These are phyloP conservation scores for Rhinoderma darwinii DNA, from an alignment of 2,113 vertebrate species.

Conservation along the genomic window DNA sequence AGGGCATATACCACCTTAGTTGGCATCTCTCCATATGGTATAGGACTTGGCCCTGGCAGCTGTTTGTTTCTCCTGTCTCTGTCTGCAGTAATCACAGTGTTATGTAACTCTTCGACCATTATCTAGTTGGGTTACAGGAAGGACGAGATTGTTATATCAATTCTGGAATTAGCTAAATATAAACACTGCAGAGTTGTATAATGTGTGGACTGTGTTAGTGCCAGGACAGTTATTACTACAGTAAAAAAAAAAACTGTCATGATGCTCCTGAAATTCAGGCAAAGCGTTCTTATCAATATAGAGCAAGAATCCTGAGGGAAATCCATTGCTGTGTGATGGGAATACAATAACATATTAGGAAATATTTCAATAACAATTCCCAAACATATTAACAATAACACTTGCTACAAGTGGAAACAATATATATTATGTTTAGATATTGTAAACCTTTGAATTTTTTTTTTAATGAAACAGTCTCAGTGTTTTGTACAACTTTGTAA, in stretches of 20 bases:
- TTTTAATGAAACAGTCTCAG: too few relatives aligned
- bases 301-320: background rate
- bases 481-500: too few relatives aligned
- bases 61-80: background rate
- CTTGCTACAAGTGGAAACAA: too few relatives aligned
- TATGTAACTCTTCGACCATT: slow-evolving; percentile 1
- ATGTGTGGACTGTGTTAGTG: background rate
- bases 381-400: too few relatives aligned
- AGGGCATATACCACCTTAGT: background rate
- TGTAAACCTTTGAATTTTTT: too few relatives aligned
- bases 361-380: background rate
- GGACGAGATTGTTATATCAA: background rate
- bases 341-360: too few relatives aligned
- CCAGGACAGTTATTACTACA: background rate
- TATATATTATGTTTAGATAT: too few relatives aligned
- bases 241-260: background rate
- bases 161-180: slow-evolving; percentile 14
- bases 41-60: background rate
- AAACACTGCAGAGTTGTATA: background rate
- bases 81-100: slow-evolving; percentile 1
- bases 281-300: background rate
- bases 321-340: background rate
- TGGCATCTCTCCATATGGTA: background rate
- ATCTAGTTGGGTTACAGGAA: background rate
- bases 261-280: background rate